Conservation (phyloP, 1,140 invertebrate genomes). For the Orius insidiosus region DNA sequence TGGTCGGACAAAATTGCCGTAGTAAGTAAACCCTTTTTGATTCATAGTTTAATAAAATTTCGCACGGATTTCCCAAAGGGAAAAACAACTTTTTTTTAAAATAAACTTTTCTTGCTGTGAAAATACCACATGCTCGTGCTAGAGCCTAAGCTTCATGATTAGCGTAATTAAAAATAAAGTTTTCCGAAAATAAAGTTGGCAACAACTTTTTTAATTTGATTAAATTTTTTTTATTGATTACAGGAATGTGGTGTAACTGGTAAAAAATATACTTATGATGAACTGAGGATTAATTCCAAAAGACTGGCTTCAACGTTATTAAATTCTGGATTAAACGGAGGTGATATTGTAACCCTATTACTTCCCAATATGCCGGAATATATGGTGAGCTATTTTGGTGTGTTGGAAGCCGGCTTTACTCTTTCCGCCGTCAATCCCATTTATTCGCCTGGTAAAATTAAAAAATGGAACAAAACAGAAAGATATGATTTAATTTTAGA, state of each 20-base stretch:
- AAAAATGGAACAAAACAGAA: too few relatives aligned
- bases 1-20: slow-evolving; percentile 37
- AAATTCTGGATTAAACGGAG: slow-evolving; percentile 36
- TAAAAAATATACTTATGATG: slow-evolving; percentile 40
- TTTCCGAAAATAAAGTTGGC: too few relatives aligned
- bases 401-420: slow-evolving; percentile 44
- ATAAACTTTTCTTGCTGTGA: too few relatives aligned
- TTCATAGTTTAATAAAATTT: too few relatives aligned
- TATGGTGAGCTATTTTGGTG: slow-evolving; percentile 43
- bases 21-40: slow-evolving; percentile 36
- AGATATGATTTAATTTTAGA: slow-evolving; percentile 3
- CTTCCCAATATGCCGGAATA: slow-evolving; percentile 57
- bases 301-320: slow-evolving; percentile 39
- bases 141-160: too few relatives aligned
- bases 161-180: too few relatives aligned
- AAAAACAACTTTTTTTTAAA: too few relatives aligned
- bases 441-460: slow-evolving; percentile 45
- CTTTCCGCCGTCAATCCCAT: slow-evolving; percentile 58
- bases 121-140: too few relatives aligned
- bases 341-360: slow-evolving; percentile 48
- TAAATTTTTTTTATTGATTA: slow-evolving; percentile 9
- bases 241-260: slow-evolving; percentile 48
- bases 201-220: too few relatives aligned
- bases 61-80: too few relatives aligned
- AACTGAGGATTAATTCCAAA: slow-evolving; percentile 35